Conservation (phyloP, 2,113 vertebrate species). For the Rhineura floridana region DNA sequence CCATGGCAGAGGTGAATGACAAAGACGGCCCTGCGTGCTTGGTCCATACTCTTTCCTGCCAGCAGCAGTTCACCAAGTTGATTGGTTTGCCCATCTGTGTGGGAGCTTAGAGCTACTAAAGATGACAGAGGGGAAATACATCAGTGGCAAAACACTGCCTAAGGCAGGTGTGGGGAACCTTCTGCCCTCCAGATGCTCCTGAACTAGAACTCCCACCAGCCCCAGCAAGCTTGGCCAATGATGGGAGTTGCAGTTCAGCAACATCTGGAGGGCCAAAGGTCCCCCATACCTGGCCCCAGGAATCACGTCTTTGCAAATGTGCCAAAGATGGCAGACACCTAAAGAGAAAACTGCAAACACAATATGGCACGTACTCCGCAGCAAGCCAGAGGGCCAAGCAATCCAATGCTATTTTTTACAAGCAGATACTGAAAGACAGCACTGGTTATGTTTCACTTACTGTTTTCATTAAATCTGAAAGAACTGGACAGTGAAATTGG, state of each 20-base stretch:
- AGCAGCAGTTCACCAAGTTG: not conserved
- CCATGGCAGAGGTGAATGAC: not conserved
- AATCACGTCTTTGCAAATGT: not conserved
- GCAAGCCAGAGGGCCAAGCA: not conserved
- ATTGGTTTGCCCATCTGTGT: not conserved
- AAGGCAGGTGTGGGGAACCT: too few species aligned
- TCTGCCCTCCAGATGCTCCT: too few species aligned
- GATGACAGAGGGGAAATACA: not conserved
- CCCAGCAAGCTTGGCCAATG: too few species aligned
- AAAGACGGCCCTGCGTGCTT: not conserved
- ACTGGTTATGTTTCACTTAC: not conserved
- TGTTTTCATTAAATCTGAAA: not conserved
- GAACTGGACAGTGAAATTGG: not conserved
- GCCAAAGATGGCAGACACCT: too few species aligned
- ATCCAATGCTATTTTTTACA: not conserved
- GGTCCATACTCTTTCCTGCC: not conserved
- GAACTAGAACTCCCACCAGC: too few species aligned
- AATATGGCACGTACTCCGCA: not conserved
- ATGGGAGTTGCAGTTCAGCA: too few species aligned
- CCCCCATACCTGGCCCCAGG: too few species aligned
- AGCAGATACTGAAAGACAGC: not conserved
- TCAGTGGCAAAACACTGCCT: too few species aligned
- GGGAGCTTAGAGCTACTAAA: not conserved
- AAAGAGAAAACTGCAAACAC: not conserved
- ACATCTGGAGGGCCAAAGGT: too few species aligned